Percentiles rank a stretch among this genome's conserved stretches.
phyloP scores from a whole-genome alignment of 2,113 vertebrate genomes.

The Diglossa brunneiventris region DNA sequence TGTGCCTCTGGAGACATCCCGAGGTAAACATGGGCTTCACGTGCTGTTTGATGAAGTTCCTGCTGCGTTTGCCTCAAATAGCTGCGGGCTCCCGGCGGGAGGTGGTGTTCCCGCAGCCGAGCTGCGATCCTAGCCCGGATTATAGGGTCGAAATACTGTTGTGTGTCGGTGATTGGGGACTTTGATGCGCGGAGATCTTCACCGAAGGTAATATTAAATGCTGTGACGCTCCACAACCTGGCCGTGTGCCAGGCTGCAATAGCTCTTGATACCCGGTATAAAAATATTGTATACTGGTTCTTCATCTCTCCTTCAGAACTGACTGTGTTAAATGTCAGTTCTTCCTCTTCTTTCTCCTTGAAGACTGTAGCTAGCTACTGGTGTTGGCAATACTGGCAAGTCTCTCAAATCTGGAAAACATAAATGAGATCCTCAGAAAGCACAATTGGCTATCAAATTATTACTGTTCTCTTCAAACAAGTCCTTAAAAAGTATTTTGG shows the following conservation, averaged over 20 bases:
- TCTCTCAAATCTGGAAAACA: not conserved
- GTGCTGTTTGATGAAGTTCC: not conserved
- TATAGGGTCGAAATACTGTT: not conserved
- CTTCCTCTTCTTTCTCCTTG: not conserved
- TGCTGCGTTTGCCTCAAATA: not conserved
- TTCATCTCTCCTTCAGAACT: not conserved
- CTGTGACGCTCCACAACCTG: not conserved
- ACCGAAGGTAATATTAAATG: not conserved
- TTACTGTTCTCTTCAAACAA: not conserved
- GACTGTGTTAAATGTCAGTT: not conserved
- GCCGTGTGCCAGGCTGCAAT: not conserved
- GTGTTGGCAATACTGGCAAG: not conserved
- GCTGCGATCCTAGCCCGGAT: not conserved
- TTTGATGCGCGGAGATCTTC: fast-evolving
- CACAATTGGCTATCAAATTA: not conserved
- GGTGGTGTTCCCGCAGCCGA: not conserved
- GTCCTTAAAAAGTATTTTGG: not conserved
- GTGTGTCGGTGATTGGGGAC: fast-evolving
- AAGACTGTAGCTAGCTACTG: not conserved
- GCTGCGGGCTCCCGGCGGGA: not conserved
- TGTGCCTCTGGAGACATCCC: not conserved
- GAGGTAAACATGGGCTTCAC: not conserved
- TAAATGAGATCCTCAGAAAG: not conserved
- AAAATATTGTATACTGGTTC: not conserved
- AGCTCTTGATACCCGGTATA: not conserved